Percentiles rank a stretch among this genome's conserved stretches.
Conservation (phyloP, 2,888 invertebrate species). For the Drosophila paramelanica region DNA sequence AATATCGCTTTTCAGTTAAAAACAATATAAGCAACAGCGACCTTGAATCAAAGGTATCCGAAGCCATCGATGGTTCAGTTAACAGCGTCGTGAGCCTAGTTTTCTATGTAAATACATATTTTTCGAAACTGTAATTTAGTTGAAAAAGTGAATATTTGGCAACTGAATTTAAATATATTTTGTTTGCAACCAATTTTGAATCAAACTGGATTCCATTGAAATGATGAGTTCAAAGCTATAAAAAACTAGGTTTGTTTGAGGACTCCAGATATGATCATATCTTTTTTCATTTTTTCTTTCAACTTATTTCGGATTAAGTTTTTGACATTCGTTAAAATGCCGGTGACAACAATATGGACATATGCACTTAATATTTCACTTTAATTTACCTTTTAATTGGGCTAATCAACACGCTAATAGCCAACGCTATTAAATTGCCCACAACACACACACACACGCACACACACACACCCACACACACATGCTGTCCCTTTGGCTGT, state of each 20-base stretch:
- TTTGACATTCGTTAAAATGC: conserved; percentile 12
- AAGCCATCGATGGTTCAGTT: no score
- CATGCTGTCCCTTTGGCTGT: conserved; percentile 1
- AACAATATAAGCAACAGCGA: neutral
- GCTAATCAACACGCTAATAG: conserved; percentile 77
- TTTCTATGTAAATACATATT: no score
- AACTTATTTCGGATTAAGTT: neutral
- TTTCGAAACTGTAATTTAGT: no score
- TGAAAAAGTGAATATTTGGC: no score
- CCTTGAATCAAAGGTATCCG: no score
- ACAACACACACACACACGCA: conserved; percentile 26
- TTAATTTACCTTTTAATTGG: conserved; percentile 73
- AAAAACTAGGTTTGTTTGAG: neutral
- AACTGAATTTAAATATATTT: no score
- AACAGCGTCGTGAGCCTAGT: no score
- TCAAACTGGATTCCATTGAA: neutral
- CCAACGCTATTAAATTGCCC: conserved; percentile 51
- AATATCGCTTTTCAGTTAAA: neutral
- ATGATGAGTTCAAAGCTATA: no score
- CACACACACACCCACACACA: conserved; percentile 24
- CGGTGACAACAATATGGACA: conserved; percentile 19
- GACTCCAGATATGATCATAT: neutral
- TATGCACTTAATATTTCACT: conserved; percentile 70
- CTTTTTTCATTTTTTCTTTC: neutral
- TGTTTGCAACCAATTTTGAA: no score